Percentiles rank a stretch among this genome's conserved stretches.
These are phyloP conservation scores for Dicerorhinus sumatrensis DNA, from an alignment of 2,113 vertebrate genomes.

Conservation along the genomic window DNA sequence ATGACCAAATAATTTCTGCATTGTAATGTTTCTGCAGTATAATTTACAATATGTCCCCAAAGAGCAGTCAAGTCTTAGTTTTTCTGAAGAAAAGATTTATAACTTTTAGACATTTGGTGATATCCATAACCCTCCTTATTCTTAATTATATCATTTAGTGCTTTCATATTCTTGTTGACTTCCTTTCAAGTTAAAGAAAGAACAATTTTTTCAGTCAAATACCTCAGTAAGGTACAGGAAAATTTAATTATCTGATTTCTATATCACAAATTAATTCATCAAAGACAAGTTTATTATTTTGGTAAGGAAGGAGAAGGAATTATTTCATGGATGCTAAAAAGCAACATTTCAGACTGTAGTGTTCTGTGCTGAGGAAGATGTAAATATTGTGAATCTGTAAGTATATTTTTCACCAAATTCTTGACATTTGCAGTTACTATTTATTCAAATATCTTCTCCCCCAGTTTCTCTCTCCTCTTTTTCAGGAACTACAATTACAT, in stretches of 20 bases:
- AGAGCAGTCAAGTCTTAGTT: neutral
- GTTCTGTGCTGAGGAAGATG: neutral
- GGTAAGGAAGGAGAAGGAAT: neutral
- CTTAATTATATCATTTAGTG: neutral
- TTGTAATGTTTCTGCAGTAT: neutral
- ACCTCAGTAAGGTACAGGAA: neutral
- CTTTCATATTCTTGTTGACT: neutral
- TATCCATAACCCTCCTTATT: neutral
- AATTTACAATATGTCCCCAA: neutral
- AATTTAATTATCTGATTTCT: constrained; percentile 33
- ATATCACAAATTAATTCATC: neutral
- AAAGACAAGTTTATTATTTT: neutral
- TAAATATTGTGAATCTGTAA: neutral
- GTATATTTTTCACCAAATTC: neutral
- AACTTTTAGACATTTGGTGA: neutral
- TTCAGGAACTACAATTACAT: neutral
- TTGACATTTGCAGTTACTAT: neutral
- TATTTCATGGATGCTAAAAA: neutral
- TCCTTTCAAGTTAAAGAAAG: constrained; percentile 13
- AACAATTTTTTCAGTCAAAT: neutral
- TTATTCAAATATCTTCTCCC: neutral
- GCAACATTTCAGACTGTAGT: neutral
- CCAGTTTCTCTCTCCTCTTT: neutral
- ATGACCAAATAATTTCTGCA: neutral
- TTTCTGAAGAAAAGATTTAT: neutral